Evolutionary conservation across 2,888 invertebrate species (phyloP).

Genomic region (Cosmorhoe ocellata): DNA sequence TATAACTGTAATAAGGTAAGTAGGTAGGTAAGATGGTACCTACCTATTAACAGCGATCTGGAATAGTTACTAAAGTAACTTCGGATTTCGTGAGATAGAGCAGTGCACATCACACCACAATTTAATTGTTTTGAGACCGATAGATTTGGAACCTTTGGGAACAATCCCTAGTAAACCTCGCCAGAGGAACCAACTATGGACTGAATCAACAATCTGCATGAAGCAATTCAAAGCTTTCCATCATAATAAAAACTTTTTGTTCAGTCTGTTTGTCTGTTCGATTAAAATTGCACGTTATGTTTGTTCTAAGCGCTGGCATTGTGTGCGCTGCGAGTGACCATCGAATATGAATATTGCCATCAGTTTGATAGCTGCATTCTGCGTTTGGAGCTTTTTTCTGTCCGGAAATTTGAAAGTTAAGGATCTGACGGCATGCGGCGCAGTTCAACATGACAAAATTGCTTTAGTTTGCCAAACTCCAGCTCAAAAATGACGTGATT

Average conservation of each 20-base stretch:
- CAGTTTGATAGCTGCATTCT: conserved; percentile 9
- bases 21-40: too few species aligned
- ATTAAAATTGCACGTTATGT: conserved; percentile 33
- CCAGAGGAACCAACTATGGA: too few species aligned
- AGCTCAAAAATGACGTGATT: neutral
- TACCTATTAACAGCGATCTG: too few species aligned
- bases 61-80: too few species aligned
- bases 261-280: conserved; percentile 23
- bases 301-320: conserved; percentile 17
- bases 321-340: conserved; percentile 11
- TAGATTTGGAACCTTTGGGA: too few species aligned
- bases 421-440: conserved; percentile 1
- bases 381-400: conserved; percentile 1
- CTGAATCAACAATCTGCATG: too few species aligned
- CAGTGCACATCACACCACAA: too few species aligned
- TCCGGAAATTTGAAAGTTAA: conserved; percentile 17
- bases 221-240: conserved; percentile 34
- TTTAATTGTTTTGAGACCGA: too few species aligned
- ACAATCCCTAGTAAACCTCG: too few species aligned
- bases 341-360: conserved; percentile 23
- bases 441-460: conserved; percentile 7
- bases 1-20: too few species aligned
- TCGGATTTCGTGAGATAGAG: too few species aligned
- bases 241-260: conserved; percentile 38
- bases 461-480: conserved; percentile 2